Evolutionary conservation across 2,797 vertebrate species (phyloP), one percentile per base, ranked within the genome.

Genomic region (Heliangelus exortis): DNA sequence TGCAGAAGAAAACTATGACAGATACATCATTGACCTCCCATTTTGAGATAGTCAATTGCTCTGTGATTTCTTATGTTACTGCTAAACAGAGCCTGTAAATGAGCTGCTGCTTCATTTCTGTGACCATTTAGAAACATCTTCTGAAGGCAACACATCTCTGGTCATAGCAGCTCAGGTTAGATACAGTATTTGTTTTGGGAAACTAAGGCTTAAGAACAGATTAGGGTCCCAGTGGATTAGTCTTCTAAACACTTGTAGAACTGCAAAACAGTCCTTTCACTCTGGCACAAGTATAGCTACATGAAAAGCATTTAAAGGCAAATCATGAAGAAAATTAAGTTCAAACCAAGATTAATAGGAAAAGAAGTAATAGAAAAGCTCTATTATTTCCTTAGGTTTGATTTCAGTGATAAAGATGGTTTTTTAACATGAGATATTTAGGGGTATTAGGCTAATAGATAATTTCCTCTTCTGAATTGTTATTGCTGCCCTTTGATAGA

Each of bases 181-280:
- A 80, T n/a, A 84, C 20, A 77, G 57, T 31, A 57, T 71, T 84
- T 92, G 50, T 74, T 92, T 88, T 58, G 75, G 86, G 82, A 92
- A 84, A 84, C 10, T 21, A 45, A 87, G 41, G 45, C 54, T 83
- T 92, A 62, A 74, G 75, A 90, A 93, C 90, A 81, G 68, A 69
- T 71, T 93, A 89, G n/a, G 45, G 66, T 87, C 65, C 51, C 79
- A 48, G 39, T 41, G 39, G 68, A 87, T 91, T 80, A 80, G 34
- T 65, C 50, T 78, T 65, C 41, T 55, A 65, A 92, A 80, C 36
- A 79, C 55, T 80, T 67, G 51, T 6, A 77, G 79, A 87, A 31
- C 62, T 57, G 28, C 54, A 75, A 51, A 84, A 78, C 4, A 80
- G 48, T n/a, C 74, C 41, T 62, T 82, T 79, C 61, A 89, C 63